These are phyloP conservation scores for Acronicta leporina DNA, from an alignment of 2,888 invertebrate genomes.

Conservation along the genomic window DNA sequence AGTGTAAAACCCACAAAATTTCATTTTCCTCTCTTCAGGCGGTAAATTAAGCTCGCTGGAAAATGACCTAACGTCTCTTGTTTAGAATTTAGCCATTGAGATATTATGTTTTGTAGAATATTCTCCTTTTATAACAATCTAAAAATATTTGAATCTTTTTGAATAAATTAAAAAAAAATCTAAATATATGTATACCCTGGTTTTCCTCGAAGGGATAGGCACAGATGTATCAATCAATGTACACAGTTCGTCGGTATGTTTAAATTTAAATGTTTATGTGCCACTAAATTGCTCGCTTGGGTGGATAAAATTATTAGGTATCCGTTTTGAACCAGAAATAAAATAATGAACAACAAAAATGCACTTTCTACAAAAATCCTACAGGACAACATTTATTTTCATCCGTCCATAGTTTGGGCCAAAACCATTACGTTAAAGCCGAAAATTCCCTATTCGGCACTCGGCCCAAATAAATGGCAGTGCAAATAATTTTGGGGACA, in stretches of 20 bases:
- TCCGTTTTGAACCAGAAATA: slow-evolving; percentile 15
- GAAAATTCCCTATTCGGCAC: slow-evolving; percentile 57
- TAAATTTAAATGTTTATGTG: not conserved
- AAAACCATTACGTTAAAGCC: slow-evolving; percentile 55
- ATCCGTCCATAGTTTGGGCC: slow-evolving; percentile 46
- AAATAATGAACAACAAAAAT: slow-evolving; percentile 41
- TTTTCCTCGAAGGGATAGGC: too few species aligned
- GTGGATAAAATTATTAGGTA: slow-evolving; percentile 26
- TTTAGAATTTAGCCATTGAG: slow-evolving; percentile 11
- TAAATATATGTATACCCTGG: too few species aligned
- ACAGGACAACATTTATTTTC: slow-evolving; percentile 49
- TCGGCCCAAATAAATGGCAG: slow-evolving; percentile 50
- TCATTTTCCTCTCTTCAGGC: slow-evolving; percentile 31
- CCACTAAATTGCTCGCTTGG: not conserved
- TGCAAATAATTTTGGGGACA: slow-evolving; percentile 58
- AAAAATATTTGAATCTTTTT: not conserved
- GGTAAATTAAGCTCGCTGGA: slow-evolving; percentile 28
- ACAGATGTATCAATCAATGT: too few species aligned
- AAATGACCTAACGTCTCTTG: slow-evolving; percentile 7
- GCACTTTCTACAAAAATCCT: slow-evolving; percentile 28
- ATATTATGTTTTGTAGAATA: slow-evolving; percentile 12
- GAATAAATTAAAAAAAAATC: too few species aligned
- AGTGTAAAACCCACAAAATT: slow-evolving; percentile 19
- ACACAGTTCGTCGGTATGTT: too few species aligned
- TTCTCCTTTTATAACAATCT: slow-evolving; percentile 1